Base-by-base conservation (phyloP, 2,888 invertebrate species). In the Eutolmus rufibarbis region DNA sequence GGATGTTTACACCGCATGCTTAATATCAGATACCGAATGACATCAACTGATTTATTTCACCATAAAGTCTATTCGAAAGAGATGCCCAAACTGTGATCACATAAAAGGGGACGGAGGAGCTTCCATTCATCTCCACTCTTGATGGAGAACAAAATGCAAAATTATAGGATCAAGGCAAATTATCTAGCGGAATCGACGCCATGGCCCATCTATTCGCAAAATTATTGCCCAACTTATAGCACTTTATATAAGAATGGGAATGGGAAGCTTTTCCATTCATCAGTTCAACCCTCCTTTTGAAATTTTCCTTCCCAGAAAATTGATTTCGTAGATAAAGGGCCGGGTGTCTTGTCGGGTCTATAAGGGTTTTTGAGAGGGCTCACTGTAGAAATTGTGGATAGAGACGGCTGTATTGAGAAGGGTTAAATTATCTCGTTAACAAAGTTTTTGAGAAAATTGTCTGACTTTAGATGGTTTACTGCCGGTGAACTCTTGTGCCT, bases 401-500 rank as follows among this genome's bases (percentile, higher is more conserved):
- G 34, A 28, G 51, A 43, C 19, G 23, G 56, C 81, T 81, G 56
- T 81, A 31, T 51, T 81, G 81, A 81, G 81, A 86, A 43, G 84
- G 87, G 77, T 88, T 88, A 87, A 87, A 88, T 88, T 88, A 88
- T 88, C 87, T 88, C 46, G 87, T 88, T 88, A 66, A 76, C 76
- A 76, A 56, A 88, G 86, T 87, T 88, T 77, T 84, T 23, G 87
- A 77, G 77, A 40, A 86, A 82, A 84, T 51, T 88, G 77, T 86
- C 57, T 46, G 12, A 51, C 56, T 19, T 16, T 3, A 81, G 56
- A 81, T 51, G 51, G 34, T 81, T 31, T 81, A 56, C 56, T 56
- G 46, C 14, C 51, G 51, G 81, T 56, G 31, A 28, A 79, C 34
- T 79, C 19, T 40, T 19, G 9, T 23, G 9, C 43, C 16, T 0